These are phyloP conservation scores for Datnioides undecimradiatus DNA, from an alignment of 2,113 vertebrate genomes.

Conservation along the genomic window DNA sequence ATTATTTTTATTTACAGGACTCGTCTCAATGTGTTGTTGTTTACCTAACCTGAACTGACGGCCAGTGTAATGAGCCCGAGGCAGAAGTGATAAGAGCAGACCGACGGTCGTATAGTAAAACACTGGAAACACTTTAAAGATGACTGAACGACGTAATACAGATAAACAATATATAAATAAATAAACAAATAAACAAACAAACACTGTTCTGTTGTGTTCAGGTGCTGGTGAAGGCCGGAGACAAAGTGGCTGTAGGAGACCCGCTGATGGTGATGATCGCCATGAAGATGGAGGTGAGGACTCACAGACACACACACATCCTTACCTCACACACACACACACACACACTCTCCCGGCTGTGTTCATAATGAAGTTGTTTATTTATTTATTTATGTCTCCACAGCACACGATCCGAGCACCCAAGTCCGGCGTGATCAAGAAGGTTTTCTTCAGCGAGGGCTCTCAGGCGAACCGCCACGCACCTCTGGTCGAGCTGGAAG, in stretches of 20 bases:
- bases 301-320: neutral
- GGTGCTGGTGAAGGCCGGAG: slow-evolving; percentile 95
- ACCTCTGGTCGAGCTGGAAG: slow-evolving; percentile 88
- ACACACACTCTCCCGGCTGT: neutral
- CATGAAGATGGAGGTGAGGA: slow-evolving; percentile 99
- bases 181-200: too few relatives aligned
- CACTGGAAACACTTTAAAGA: too few relatives aligned
- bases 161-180: too few relatives aligned
- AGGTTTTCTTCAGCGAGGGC: slow-evolving; percentile 92
- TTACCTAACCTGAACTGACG: neutral
- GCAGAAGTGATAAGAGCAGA: slow-evolving; percentile 5
- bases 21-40: neutral
- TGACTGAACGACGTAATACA: too few relatives aligned
- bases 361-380: neutral
- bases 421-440: slow-evolving; percentile 91
- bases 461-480: slow-evolving; percentile 91
- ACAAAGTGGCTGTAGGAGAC: slow-evolving; percentile 90
- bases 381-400: neutral
- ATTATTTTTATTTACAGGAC: neutral
- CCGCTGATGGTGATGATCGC: slow-evolving; percentile 97
- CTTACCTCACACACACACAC: neutral
- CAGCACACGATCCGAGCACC: slow-evolving; percentile 95
- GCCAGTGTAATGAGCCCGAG: neutral
- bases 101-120: too few relatives aligned
- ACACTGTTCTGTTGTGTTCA: slow-evolving; percentile 63